Evolutionary conservation across 2,888 invertebrate species (phyloP).

Genomic region (Tanypteryx hageni): DNA sequence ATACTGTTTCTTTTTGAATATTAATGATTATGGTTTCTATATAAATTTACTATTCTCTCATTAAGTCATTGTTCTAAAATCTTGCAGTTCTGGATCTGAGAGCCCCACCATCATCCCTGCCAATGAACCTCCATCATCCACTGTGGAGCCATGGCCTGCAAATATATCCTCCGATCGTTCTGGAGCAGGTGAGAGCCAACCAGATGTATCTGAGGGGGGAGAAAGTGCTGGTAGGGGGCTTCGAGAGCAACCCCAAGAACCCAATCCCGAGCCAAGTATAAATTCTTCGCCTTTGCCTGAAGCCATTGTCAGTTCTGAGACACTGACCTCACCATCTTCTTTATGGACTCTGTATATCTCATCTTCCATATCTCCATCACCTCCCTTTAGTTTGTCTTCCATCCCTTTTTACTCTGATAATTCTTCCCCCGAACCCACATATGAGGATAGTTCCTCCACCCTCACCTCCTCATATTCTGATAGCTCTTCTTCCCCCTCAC

Average conservation of each 20-base stretch:
- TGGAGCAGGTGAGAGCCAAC: neutral
- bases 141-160: conserved; percentile 38
- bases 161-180: neutral
- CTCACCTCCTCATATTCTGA: neutral
- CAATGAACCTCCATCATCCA: conserved; percentile 19
- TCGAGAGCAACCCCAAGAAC: conserved; percentile 39
- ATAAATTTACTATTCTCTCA: too few species aligned
- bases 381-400: neutral
- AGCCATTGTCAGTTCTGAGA: conserved; percentile 20
- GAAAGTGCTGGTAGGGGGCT: conserved; percentile 30
- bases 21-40: too few species aligned
- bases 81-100: conserved; percentile 20
- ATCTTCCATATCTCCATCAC: neutral
- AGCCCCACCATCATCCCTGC: conserved; percentile 23
- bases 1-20: too few species aligned
- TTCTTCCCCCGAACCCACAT: neutral
- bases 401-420: neutral
- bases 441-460: neutral
- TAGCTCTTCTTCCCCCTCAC: neutral
- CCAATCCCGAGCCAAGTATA: neutral
- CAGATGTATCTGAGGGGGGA: conserved; percentile 21
- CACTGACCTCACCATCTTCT: conserved; percentile 20
- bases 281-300: conserved; percentile 30
- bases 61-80: too few species aligned
- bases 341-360: conserved; percentile 4